Percentiles rank a stretch among this genome's conserved stretches.
Conservation (phyloP, 2,888 invertebrate genomes). For the Thereva nobilitata region DNA sequence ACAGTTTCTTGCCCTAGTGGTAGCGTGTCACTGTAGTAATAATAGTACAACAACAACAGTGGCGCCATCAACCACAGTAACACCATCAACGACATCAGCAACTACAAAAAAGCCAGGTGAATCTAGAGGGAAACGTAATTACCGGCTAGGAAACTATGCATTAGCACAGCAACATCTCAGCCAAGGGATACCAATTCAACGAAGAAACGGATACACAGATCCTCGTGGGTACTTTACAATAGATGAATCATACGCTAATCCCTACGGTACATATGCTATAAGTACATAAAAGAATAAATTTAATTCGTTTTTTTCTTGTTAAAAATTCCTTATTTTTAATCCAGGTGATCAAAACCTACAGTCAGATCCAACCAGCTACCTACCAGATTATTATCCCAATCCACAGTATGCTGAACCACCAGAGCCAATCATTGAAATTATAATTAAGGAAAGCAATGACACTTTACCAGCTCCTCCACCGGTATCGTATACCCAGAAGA, state of each 20-base stretch:
- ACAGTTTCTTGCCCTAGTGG: too few species aligned
- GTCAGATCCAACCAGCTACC: slow-evolving; percentile 46
- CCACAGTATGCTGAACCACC: slow-evolving; percentile 74
- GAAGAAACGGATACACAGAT: slow-evolving; percentile 49
- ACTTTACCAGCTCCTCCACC: slow-evolving; percentile 68
- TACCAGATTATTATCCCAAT: slow-evolving; percentile 51
- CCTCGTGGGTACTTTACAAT: slow-evolving; percentile 49
- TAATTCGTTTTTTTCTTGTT: background rate
- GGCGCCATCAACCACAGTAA: slow-evolving; percentile 24
- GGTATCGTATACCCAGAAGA: slow-evolving; percentile 58
- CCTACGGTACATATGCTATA: slow-evolving; percentile 43
- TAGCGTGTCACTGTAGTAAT: background rate
- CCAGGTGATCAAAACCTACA: too few species aligned
- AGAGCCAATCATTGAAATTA: slow-evolving; percentile 89
- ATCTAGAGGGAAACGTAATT: slow-evolving; percentile 55
- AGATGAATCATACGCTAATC: slow-evolving; percentile 49
- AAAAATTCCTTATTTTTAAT: too few species aligned
- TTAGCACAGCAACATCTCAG: slow-evolving; percentile 24
- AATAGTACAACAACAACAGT: background rate
- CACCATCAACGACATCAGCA: slow-evolving; percentile 35
- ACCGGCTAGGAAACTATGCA: slow-evolving; percentile 51
- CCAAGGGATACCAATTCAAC: slow-evolving; percentile 46
- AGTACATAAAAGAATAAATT: background rate
- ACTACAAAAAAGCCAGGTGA: slow-evolving; percentile 46
- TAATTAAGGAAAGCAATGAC: slow-evolving; percentile 87